Percentiles rank a stretch among this genome's conserved stretches.
These are phyloP conservation scores for Rhynchonycteris naso DNA, from an alignment of 2,797 vertebrate genomes.

Conservation along the genomic window DNA sequence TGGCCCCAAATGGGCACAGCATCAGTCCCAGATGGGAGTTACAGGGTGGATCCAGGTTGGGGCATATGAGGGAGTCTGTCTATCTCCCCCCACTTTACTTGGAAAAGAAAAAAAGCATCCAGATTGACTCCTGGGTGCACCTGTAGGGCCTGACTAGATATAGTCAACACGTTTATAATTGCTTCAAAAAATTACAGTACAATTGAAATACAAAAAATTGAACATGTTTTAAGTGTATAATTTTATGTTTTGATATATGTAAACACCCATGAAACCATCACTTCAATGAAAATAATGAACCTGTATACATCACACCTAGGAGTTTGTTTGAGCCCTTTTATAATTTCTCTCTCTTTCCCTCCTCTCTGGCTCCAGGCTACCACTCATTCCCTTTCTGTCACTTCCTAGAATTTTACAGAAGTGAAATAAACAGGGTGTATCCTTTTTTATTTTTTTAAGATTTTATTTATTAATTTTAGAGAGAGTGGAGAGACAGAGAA, in stretches of 20 bases:
- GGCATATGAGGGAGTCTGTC: too few species aligned
- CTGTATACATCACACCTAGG: neutral
- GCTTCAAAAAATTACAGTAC: neutral
- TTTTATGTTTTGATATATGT: neutral
- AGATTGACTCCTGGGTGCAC: neutral
- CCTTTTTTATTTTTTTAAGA: neutral
- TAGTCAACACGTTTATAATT: neutral
- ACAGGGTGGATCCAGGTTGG: too few species aligned
- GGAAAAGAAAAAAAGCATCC: neutral
- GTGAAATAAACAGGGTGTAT: neutral
- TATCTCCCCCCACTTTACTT: too few species aligned
- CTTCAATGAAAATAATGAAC: neutral
- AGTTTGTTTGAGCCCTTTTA: neutral
- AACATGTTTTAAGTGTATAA: neutral
- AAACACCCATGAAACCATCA: neutral
- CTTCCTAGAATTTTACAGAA: neutral
- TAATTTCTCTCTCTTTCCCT: neutral
- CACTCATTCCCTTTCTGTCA: neutral
- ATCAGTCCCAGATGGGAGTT: too few species aligned
- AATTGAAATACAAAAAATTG: neutral
- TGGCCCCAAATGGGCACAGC: too few species aligned
- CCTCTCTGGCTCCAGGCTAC: neutral
- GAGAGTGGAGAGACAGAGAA: too few species aligned
- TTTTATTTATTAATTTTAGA: too few species aligned
- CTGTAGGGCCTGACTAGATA: neutral